Evolutionary conservation across 2,797 vertebrate species (phyloP).

Genomic region (Sebastes matsubarae): DNA sequence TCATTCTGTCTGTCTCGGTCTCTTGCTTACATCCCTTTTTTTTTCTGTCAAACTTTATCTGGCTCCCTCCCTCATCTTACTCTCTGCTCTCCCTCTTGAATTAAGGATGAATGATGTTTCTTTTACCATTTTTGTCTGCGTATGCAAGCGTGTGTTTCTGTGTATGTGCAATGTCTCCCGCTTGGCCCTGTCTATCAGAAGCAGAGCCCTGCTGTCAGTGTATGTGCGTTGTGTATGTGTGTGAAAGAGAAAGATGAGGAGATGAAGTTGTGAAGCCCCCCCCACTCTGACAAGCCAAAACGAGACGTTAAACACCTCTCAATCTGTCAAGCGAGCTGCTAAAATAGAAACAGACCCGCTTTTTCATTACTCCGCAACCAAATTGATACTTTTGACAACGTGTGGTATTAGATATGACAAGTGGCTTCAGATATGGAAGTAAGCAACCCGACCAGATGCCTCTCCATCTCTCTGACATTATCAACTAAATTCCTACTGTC

Average conservation of each 20-base stretch:
- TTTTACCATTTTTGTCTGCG: constrained; percentile 59
- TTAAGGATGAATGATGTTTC: constrained; percentile 78
- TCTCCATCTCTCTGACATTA: constrained; percentile 70
- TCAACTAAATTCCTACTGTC: constrained; percentile 74
- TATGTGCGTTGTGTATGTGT: constrained; percentile 26
- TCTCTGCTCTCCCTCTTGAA: constrained; percentile 70
- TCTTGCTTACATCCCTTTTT: constrained; percentile 57
- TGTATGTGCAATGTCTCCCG: constrained; percentile 67
- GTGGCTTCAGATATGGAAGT: constrained; percentile 77
- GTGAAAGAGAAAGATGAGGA: constrained; percentile 65
- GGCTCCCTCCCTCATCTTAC: constrained; percentile 64
- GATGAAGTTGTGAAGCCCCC: constrained; percentile 75
- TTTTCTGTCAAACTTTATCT: constrained; percentile 76
- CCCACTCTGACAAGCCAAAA: constrained; percentile 73
- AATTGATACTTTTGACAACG: constrained; percentile 81
- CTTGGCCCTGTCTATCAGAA: constrained; percentile 75
- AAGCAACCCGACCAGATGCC: constrained; percentile 70
- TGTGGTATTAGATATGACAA: constrained; percentile 79
- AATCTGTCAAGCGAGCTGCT: constrained; percentile 78
- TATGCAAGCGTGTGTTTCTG: constrained; percentile 49
- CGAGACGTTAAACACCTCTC: constrained; percentile 81
- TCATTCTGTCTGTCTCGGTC: constrained; percentile 64
- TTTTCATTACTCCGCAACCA: constrained; percentile 72
- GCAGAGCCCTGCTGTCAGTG: constrained; percentile 73
- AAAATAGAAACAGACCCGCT: constrained; percentile 77